Percentiles rank a stretch among this genome's conserved stretches.
These are phyloP conservation scores for Oopsacas minuta DNA, from an alignment of 37 sponge, comb jelly and placozoan genomes.

Conservation along the genomic window DNA sequence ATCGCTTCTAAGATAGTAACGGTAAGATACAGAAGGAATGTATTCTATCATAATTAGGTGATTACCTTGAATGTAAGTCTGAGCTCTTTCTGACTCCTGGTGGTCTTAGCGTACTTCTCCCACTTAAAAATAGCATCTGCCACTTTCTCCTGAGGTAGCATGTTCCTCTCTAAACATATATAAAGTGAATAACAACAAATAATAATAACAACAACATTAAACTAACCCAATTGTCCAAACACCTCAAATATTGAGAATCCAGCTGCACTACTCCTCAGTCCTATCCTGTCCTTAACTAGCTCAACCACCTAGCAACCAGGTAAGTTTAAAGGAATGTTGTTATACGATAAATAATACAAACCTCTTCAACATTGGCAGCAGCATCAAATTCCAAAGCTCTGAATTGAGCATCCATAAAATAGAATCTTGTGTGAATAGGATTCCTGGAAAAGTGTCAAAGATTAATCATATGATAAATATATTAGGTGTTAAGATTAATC, in stretches of 20 bases:
- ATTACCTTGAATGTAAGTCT: slow-evolving; percentile 86
- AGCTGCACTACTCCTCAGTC: slow-evolving; percentile 33
- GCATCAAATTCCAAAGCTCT: slow-evolving; percentile 86
- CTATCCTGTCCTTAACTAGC: slow-evolving; percentile 76
- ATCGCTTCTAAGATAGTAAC: slow-evolving; percentile 50
- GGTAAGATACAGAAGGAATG: no score
- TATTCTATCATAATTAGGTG: no score
- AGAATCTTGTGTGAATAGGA: slow-evolving; percentile 77
- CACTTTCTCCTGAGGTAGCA: slow-evolving; percentile 81
- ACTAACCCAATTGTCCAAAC: slow-evolving; percentile 51
- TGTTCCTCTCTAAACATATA: slow-evolving; percentile 66
- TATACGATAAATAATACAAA: background rate
- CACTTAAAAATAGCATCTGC: slow-evolving; percentile 95
- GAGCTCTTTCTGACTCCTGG: slow-evolving; percentile 52
- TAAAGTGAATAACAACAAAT: background rate
- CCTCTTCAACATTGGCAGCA: slow-evolving; percentile 70
- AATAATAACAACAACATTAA: background rate
- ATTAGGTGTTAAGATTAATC: background rate
- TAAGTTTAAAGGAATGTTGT: background rate
- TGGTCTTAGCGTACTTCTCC: slow-evolving; percentile 86
- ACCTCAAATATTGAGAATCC: slow-evolving; percentile 91
- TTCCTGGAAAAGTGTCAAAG: slow-evolving; percentile 36
- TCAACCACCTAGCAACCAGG: slow-evolving; percentile 53
- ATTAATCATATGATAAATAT: background rate
- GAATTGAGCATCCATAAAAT: slow-evolving; percentile 94